These are phyloP conservation scores for Tragelaphus eurycerus DNA, from an alignment of 2,797 vertebrate genomes.

Conservation along the genomic window DNA sequence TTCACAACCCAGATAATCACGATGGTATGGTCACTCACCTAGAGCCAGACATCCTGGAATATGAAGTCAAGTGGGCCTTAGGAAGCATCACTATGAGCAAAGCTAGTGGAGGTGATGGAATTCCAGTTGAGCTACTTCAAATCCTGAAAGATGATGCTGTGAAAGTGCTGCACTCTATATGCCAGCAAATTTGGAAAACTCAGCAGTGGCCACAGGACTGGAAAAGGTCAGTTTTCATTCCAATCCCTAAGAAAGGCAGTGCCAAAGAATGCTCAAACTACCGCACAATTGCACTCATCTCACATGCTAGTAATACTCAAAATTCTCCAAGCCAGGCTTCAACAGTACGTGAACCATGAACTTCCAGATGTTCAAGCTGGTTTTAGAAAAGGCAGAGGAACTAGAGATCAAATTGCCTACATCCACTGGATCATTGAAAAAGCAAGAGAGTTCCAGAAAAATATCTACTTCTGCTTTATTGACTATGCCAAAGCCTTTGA, in stretches of 20 bases:
- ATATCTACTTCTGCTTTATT: background rate
- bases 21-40: background rate
- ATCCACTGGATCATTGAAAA: rapidly evolving
- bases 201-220: background rate
- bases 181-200: background rate
- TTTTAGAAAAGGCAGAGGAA: background rate
- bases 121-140: background rate
- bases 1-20: background rate
- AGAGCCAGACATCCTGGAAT: background rate
- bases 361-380: background rate
- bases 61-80: background rate
- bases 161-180: background rate
- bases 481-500: background rate
- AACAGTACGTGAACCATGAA: background rate
- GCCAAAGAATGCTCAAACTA: background rate
- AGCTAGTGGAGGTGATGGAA: background rate
- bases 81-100: background rate
- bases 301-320: rapidly evolving
- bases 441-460: background rate
- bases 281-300: background rate
- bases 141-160: background rate
- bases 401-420: background rate
- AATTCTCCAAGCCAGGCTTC: background rate
- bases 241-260: background rate
- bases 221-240: background rate